A percentile compares a stretch with the other conserved stretches of the same genome.
Evolutionary conservation across 2,888 invertebrate species (phyloP).

Genomic region (Andrena camellia): DNA sequence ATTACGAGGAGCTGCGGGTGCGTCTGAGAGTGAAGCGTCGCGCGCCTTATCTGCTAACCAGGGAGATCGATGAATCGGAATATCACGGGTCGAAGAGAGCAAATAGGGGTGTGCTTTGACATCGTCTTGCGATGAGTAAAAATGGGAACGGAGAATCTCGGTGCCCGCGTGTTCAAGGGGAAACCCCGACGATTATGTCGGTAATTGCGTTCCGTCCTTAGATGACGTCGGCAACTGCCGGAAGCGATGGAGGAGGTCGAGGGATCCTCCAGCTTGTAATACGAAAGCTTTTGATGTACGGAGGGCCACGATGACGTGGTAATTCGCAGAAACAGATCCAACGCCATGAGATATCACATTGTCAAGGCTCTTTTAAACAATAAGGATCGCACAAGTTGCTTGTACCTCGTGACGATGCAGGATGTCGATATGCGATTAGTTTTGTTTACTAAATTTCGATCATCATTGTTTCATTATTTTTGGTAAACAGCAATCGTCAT

Average conservation of each 20-base stretch:
- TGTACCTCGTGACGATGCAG: too few species aligned
- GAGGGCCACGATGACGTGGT: conserved; percentile 38
- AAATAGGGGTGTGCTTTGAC: conserved; percentile 76
- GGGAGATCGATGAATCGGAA: conserved; percentile 67
- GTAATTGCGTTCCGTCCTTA: conserved; percentile 66
- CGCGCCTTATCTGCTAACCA: conserved; percentile 59
- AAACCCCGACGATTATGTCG: conserved; percentile 58
- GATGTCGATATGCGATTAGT: too few species aligned
- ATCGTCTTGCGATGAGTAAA: conserved; percentile 60
- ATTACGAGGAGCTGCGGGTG: conserved; percentile 57
- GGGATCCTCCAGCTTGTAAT: conserved; percentile 32
- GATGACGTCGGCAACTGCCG: conserved; percentile 43
- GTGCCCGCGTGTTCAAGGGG: conserved; percentile 56
- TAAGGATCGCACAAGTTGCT: conserved; percentile 8
- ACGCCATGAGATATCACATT: not conserved
- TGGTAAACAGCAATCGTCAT: too few species aligned
- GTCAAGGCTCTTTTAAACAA: conserved; percentile 11
- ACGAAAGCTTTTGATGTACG: conserved; percentile 61
- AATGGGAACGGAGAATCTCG: conserved; percentile 63
- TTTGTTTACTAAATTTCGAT: too few species aligned
- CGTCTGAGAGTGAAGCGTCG: conserved; percentile 35
- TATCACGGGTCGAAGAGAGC: conserved; percentile 62
- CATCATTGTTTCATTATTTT: too few species aligned
- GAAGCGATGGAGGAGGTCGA: not conserved
- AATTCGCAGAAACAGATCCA: conserved; percentile 48